Percentiles rank a stretch among this genome's conserved stretches.
Evolutionary conservation across 1,140 invertebrate genomes (phyloP).

Genomic region (Riptortus pedestris): DNA sequence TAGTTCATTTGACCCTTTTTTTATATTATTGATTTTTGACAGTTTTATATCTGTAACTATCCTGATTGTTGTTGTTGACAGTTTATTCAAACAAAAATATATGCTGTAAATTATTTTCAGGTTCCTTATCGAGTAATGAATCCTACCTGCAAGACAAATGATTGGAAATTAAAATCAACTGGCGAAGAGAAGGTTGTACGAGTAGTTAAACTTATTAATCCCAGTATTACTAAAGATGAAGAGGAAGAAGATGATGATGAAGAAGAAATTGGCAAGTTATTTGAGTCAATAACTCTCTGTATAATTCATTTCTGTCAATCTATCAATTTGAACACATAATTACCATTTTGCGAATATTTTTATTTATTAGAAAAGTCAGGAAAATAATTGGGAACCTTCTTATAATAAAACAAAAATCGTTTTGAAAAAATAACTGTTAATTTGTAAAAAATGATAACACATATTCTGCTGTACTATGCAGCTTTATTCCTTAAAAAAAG

Average conservation of each 20-base stretch:
- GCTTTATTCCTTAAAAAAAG: no score
- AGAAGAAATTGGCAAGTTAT: constrained; percentile 38
- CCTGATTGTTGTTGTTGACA: no score
- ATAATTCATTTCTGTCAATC: neutral
- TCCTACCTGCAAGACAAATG: constrained; percentile 43
- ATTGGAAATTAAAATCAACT: constrained; percentile 44
- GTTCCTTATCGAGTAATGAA: constrained; percentile 48
- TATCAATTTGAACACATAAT: constrained; percentile 21
- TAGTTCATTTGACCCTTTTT: no score
- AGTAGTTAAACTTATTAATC: constrained; percentile 43
- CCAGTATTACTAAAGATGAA: constrained; percentile 40
- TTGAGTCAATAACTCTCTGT: no score
- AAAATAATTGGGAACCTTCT: no score
- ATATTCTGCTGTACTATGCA: no score
- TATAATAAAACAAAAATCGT: no score
- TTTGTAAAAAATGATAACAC: no score
- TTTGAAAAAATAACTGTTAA: no score
- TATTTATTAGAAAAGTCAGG: constrained; percentile 19
- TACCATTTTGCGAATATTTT: constrained; percentile 27
- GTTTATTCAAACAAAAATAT: no score
- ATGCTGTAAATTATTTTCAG: constrained; percentile 16
- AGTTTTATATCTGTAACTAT: no score
- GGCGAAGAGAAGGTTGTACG: constrained; percentile 43
- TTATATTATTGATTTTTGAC: no score
- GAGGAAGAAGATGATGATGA: constrained; percentile 39